Conservation (phyloP, 2,888 invertebrate species). For the Sarcophaga variegata region DNA sequence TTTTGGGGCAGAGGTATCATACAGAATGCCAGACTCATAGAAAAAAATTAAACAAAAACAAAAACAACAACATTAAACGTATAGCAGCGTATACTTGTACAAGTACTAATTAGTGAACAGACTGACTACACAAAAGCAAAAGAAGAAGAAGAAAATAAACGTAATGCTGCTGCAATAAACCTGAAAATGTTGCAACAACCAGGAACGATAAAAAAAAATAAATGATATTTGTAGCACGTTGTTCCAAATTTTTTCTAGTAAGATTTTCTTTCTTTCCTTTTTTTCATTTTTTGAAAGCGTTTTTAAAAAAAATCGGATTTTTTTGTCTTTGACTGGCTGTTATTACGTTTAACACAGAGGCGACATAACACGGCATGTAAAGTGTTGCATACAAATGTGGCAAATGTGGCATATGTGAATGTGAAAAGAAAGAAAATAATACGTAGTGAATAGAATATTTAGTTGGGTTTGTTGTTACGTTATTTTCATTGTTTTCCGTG, state of each 20-base stretch:
- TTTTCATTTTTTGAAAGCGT: background rate
- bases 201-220: background rate
- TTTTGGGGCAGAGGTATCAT: background rate
- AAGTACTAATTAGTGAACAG: constrained; percentile 69
- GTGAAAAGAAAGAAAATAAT: constrained; percentile 45
- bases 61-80: background rate
- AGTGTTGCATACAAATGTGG: constrained; percentile 69
- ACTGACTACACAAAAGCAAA: constrained; percentile 50
- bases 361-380: constrained; percentile 66
- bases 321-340: constrained; percentile 29
- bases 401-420: constrained; percentile 65
- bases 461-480: constrained; percentile 47
- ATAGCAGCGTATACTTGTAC: background rate
- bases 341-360: constrained; percentile 52
- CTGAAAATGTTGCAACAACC: constrained; percentile 47
- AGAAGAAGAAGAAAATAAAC: constrained; percentile 28
- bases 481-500: background rate
- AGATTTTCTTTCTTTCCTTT: constrained; percentile 48
- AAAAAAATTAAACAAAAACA: background rate
- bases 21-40: background rate
- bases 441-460: constrained; percentile 56
- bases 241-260: constrained; percentile 64
- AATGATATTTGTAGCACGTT: constrained; percentile 66
- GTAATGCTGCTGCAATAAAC: constrained; percentile 44
- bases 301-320: background rate